Base-by-base conservation (phyloP, 2,113 vertebrate species). In the Carlito syrichta region DNA sequence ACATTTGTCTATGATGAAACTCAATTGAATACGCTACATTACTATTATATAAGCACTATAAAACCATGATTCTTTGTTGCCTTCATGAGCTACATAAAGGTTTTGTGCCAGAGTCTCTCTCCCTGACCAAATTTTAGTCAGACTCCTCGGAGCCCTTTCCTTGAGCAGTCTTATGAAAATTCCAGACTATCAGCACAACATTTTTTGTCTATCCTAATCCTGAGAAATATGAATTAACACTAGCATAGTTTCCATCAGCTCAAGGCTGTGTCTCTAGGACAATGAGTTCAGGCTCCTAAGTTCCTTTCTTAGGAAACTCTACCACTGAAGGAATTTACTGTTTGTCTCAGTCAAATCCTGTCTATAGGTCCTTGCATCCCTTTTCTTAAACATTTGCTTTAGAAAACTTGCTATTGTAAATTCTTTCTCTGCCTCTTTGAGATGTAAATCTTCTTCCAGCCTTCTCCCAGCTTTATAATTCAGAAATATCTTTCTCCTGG, bases 1-100 rank as follows among this genome's bases (percentile, higher is more conserved):
- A 9, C 78, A n/a, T n/a, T 35, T 19, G 3, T 48, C 50, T 11
- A 3, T 27, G 14, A 52, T 71, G 16, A 52, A 52, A 43, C 35
- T 43, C 54, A 32, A 4, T 2, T 13, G 25, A 40, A 48, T 38
- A 50, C 68, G 62, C 20, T 10, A 4, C 1, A 60, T 14, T 9
- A 9, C 6, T 48, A 0, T 17, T 22, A 27, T 40, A 5, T 23
- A 22, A 63, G 4, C 0, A 2, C 22, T 56, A 27, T 45, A 16
- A 38, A 3, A 5, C 1, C 3, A 2, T 14, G 35, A 2, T 50
- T 60, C 43, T n/a, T 22, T 43, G 14, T 27, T 84, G n/a, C 52
- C 27, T 52, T n/a, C 27, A 22, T 5, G 9, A 12, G n/a, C n/a
- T 11, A 11, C 40, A 17, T 20, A 52, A 16, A 1, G 43, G 40